Evolutionary conservation across 2,113 vertebrate species (phyloP), one percentile per base, ranked within the genome.

Genomic region (Cacatua alba): DNA sequence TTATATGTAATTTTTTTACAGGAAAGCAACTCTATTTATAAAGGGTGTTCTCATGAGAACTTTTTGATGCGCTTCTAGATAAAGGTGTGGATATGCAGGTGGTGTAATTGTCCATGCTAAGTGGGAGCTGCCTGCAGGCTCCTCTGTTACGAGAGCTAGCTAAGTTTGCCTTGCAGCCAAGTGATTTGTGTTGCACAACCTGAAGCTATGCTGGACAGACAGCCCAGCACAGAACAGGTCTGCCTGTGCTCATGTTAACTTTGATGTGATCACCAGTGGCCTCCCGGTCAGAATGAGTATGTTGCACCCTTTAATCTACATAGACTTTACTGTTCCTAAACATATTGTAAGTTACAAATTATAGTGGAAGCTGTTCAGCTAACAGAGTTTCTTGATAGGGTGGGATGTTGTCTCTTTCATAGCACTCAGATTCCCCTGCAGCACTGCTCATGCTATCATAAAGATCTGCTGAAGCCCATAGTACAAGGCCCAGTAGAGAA

Each of bases 401-500:
- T 62, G 9, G 13, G 11, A 13, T 53, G 48, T 35, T 84, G 2
- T 16, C 37, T 67, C 18, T 80, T 25, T 25, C 33, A 5, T 23
- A 60, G 31, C 35, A 29, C 31, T 28, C 14, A 79, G 9, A 13
- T 67, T 79, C 57, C 33, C 23, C 46, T 82, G 5, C 17, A 25
- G 60, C 0, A 24, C 24, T 70, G 6, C 31, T 79, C 5, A 0
- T 63, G 51, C 26, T 69, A 10, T 41, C 4, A 2, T 33, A 10
- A 1, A 12, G 35, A 41, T 33, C 44, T 78, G 46, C 43, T 68
- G 18, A 17, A 14, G 31, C 17, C 59, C 6, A 1, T 0, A 33
- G 17, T 33, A n/a, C 0, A 0, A 37, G 43, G 43, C 17, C 4
- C 16, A 13, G 4, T 0, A 43, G 39, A 60, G n/a, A 10, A 55